Conservation (phyloP, 2,888 invertebrate species). For the Rosalia funebris region DNA sequence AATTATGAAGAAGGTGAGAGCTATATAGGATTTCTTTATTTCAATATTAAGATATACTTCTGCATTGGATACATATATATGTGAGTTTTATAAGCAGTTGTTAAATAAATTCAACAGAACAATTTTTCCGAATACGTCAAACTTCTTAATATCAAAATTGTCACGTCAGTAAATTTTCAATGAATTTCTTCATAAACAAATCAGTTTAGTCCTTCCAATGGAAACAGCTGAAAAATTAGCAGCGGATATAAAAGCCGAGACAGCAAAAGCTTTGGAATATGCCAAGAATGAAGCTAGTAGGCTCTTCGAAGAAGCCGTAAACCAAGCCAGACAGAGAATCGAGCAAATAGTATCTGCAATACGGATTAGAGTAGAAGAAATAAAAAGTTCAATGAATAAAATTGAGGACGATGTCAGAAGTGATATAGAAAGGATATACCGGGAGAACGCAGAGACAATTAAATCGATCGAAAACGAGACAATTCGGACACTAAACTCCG, state of each 20-base stretch:
- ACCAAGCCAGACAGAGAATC: not conserved
- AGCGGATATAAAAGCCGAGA: not conserved
- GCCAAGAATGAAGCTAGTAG: constrained; percentile 1
- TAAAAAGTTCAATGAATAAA: not conserved
- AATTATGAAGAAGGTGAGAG: too few species aligned
- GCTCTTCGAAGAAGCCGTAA: not conserved
- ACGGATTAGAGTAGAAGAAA: not conserved
- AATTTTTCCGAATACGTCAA: too few species aligned
- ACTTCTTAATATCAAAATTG: too few species aligned
- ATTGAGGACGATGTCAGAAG: not conserved
- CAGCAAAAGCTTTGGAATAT: not conserved
- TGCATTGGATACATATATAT: too few species aligned
- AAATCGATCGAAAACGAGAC: constrained; percentile 9
- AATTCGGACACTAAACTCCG: not conserved
- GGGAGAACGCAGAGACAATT: not conserved
- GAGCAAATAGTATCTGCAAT: not conserved
- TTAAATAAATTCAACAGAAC: too few species aligned
- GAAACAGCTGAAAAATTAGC: not conserved
- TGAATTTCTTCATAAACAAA: too few species aligned
- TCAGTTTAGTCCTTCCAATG: too few species aligned
- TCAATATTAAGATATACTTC: too few species aligned
- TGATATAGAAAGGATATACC: constrained; percentile 9
- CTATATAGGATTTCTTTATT: too few species aligned
- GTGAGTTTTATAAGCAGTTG: too few species aligned
- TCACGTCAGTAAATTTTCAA: too few species aligned